A percentile compares a stretch with the other conserved stretches of the same genome.
These are phyloP conservation scores for Labia minor DNA, from an alignment of 2,888 invertebrate genomes.

Conservation along the genomic window DNA sequence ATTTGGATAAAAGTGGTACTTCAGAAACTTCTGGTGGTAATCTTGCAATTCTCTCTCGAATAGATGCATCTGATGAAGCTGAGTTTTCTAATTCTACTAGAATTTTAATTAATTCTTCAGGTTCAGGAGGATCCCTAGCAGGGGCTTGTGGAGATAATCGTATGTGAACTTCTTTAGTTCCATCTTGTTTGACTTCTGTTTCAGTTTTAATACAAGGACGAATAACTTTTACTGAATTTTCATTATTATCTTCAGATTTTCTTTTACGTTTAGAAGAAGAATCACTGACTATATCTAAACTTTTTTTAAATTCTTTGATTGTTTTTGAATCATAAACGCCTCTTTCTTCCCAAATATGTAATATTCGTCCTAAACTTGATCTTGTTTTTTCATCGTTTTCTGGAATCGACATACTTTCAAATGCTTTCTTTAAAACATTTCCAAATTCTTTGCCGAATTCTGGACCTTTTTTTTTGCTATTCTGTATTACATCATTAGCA, in stretches of 20 bases:
- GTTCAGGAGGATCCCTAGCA: conserved; percentile 78
- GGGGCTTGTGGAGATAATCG: conserved; percentile 70
- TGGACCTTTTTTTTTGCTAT: conserved; percentile 93
- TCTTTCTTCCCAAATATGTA: conserved; percentile 87
- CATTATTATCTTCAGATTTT: conserved; percentile 18
- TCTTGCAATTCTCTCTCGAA: conserved; percentile 84
- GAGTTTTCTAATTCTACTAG: conserved; percentile 77
- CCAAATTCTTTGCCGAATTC: conserved; percentile 87
- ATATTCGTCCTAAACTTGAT: conserved; percentile 64
- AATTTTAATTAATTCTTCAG: conserved; percentile 81
- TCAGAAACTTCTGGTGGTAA: conserved; percentile 92
- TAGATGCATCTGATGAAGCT: conserved; percentile 87
- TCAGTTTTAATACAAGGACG: conserved; percentile 35
- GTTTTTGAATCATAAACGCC: conserved; percentile 73
- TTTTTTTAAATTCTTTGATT: conserved; percentile 66
- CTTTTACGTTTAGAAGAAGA: conserved; percentile 15
- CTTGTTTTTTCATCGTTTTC: conserved; percentile 66
- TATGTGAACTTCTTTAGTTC: conserved; percentile 62
- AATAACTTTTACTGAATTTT: not conserved
- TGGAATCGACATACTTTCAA: conserved; percentile 68
- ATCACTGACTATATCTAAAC: conserved; percentile 38
- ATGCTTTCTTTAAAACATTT: conserved; percentile 65
- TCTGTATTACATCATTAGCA: conserved; percentile 98
- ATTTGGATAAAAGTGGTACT: conserved; percentile 70
- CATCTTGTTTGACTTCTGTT: conserved; percentile 46